phyloP scores from a whole-genome alignment of 2,888 invertebrate genomes.

The Cinara cedri region DNA sequence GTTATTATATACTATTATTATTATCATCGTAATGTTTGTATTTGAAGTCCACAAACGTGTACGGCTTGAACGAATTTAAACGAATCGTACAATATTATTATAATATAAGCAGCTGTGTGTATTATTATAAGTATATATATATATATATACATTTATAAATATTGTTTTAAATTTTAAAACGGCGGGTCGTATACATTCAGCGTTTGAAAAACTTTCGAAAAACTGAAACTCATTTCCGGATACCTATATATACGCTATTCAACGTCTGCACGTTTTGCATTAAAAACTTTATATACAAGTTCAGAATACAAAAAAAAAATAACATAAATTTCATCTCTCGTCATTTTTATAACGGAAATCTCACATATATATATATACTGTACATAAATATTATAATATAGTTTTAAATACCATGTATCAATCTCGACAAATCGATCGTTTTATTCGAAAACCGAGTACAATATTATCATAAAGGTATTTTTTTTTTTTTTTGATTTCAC shows the following conservation, averaged over 20 bases:
- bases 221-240: conserved; percentile 23
- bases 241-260: no score
- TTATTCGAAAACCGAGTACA: not conserved
- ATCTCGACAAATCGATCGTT: not conserved
- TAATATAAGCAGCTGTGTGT: no score
- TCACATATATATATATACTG: not conserved
- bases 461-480: no score
- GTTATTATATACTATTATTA: not conserved
- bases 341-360: conserved; percentile 19
- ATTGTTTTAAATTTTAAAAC: conserved; percentile 27
- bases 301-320: not conserved
- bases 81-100: no score
- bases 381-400: no score
- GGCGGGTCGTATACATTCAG: conserved; percentile 23
- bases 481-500: not conserved
- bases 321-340: not conserved
- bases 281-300: conserved; percentile 30
- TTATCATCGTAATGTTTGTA: no score
- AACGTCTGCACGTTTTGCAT: conserved; percentile 11
- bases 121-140: no score
- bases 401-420: conserved; percentile 8
- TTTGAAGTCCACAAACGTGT: no score
- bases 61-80: no score
- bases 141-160: no score
- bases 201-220: conserved; percentile 20